Evolutionary conservation across 2,888 invertebrate species (phyloP), one percentile per base, ranked within the genome.

Genomic region (Tridacna crocea): DNA sequence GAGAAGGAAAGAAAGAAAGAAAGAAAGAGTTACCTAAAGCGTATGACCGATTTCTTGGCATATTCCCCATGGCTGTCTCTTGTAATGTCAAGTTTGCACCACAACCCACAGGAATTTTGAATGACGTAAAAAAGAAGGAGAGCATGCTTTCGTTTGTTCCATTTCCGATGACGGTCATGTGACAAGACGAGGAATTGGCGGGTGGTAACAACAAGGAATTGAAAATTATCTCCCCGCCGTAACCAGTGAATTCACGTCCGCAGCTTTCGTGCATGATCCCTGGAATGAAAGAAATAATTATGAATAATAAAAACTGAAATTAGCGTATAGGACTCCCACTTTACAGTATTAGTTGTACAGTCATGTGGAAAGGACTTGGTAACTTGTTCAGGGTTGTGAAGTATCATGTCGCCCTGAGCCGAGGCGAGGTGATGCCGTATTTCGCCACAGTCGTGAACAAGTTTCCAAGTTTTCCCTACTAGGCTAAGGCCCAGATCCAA

Each of bases 221-320:
- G 51, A 83, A 58, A 46, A 76, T 12, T 60, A 86, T 66, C 66
- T 80, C 63, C 51, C 80, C 75, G 68, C 83, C 83, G 80, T 83
- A 75, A 73, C 79, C 36, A 65, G 75, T 36, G 61, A 82, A 0
- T 58, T 73, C 36, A 55, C 77, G 51, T 66, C 80, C 65, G 77
- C 82, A 77, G 72, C 73, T 19, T 61, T 76, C 26, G 78, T 83
- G 83, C 73, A 73, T 73, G 17, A 58, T 27, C 73, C 73, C 73
- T 73, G 73, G 58, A 73, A 73, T 46, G 26, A 22, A 24, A 2
- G 10, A 55, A 55, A 6, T 2, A 19, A 6, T 55, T 36, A 36
- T 36, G 8, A 36, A 2, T 36, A 36, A 36, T n/a, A n/a, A 8
- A 36, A 8, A 36, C 8, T 36, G 36, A 8, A 36, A 36, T 36